Evolutionary conservation across 2,113 vertebrate genomes (phyloP), one percentile per base, ranked within the genome.

Genomic region (Calidris pugnax): DNA sequence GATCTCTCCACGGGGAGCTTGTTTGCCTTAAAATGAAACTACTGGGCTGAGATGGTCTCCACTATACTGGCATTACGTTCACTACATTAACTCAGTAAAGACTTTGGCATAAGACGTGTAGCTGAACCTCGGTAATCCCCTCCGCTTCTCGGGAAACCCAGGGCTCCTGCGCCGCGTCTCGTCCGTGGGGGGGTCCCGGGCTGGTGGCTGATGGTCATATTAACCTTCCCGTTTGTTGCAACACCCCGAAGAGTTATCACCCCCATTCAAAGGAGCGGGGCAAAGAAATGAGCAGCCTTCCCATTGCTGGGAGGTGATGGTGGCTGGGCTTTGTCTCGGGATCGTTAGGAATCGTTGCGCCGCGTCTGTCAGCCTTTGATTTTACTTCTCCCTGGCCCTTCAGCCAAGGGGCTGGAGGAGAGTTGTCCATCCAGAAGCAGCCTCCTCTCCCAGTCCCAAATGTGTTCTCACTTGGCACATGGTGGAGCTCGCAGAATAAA

Each of bases 31-130:
- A 97, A 97, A 95, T 87, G 94, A 94, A 92, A 30, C 90, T 87
- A 93, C 93, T 95, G 92, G 88, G 94, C 94, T 97, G 96, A 91
- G 96, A 94, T 95, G 84, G 76, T 87, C 84, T 82, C 88, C 66
- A 87, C 97, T 97, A 93, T 90, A 62, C 89, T 33, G 82, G 87
- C 95, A 94, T 95, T 97, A 94, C n/a, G 92, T 97, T 95, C 96
- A 96, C 90, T 97, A 95, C 96, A 97, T 97, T 96, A 96, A 95
- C 95, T 97, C 97, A 92, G 96, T 94, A 96, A 96, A 96, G 96
- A 55, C 90, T 94, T 85, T 85, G 86, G 83, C 80, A 15, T 89
- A 53, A 83, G 79, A 50, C 72, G 76, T 21, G 75, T 24, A 45
- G 95, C 77, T 94, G 92, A 96, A 95, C 43, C 73, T 95, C 86